phyloP scores from a whole-genome alignment of 2,888 invertebrate genomes.

The Rotaria socialis region DNA sequence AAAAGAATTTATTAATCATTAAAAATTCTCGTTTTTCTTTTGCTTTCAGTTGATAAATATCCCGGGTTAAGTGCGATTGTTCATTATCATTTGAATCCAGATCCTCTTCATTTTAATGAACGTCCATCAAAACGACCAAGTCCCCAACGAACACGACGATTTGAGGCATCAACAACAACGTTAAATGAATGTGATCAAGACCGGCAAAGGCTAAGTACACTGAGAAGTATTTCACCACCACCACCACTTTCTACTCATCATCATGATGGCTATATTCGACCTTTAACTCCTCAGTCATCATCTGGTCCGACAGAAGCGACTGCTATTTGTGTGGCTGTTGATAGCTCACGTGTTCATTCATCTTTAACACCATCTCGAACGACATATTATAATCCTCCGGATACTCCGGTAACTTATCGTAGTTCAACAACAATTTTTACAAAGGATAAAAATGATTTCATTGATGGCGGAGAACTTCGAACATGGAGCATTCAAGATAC shows the following conservation, averaged over 20 bases:
- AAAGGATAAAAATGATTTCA: not conserved
- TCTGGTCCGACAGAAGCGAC: not conserved
- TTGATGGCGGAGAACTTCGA: not conserved
- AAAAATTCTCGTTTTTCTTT: not conserved
- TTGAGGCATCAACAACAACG: not conserved
- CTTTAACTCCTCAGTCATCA: not conserved
- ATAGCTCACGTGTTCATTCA: not conserved
- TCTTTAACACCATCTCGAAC: not conserved
- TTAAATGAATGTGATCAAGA: not conserved
- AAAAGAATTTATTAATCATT: too few relatives aligned
- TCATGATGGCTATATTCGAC: constrained; percentile 36
- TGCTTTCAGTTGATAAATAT: not conserved
- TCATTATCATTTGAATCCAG: not conserved
- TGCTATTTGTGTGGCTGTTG: not conserved
- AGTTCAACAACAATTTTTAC: not conserved
- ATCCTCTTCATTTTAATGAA: not conserved
- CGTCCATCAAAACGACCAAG: not conserved
- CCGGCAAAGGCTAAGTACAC: not conserved
- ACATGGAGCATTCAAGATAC: not conserved
- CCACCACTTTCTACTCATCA: not conserved
- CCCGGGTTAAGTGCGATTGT: not conserved
- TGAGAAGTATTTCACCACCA: not conserved
- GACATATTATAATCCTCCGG: not conserved
- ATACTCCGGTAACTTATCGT: not conserved
- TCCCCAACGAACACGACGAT: not conserved